A percentile compares a stretch with the other conserved stretches of the same genome.
These are phyloP conservation scores for Thamnaconus septentrionalis DNA, from an alignment of 2,113 vertebrate genomes.

Conservation along the genomic window DNA sequence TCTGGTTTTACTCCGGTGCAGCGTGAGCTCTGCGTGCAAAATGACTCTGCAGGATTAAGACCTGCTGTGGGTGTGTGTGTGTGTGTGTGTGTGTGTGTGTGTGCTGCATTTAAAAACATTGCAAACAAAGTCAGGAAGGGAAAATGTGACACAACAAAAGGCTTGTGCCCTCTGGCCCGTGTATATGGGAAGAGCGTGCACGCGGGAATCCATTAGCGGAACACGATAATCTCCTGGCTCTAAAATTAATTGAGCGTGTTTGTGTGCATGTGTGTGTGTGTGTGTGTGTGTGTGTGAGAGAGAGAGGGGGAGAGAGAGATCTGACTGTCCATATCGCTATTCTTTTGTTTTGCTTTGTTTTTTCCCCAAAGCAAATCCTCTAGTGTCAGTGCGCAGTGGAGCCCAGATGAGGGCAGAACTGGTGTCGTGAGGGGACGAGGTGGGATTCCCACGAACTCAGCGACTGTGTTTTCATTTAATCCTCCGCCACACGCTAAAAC, in stretches of 20 bases:
- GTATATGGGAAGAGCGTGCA: conserved; percentile 56
- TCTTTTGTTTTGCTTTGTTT: conserved; percentile 16
- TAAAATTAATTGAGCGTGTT: conserved; percentile 73
- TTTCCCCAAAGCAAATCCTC: conserved; percentile 54
- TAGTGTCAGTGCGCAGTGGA: conserved; percentile 42
- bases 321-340: conserved; percentile 48
- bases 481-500: too few relatives aligned
- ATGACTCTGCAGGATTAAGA: conserved; percentile 58
- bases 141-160: conserved; percentile 61
- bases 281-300: conserved; percentile 34
- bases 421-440: not conserved
- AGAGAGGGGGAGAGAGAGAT: conserved; percentile 33
- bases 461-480: conserved; percentile 20
- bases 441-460: conserved; percentile 37
- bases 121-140: conserved; percentile 37
- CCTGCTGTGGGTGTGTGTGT: conserved; percentile 17
- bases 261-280: not conserved
- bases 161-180: conserved; percentile 69
- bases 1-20: conserved; percentile 8
- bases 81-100: conserved; percentile 1
- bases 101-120: conserved; percentile 24
- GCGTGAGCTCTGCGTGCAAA: conserved; percentile 33
- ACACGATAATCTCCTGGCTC: conserved; percentile 76
- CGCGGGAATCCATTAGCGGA: conserved; percentile 76
- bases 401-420: conserved; percentile 44